Conservation (phyloP, 1,140 invertebrate species). For the Pseudoatta argentina region DNA sequence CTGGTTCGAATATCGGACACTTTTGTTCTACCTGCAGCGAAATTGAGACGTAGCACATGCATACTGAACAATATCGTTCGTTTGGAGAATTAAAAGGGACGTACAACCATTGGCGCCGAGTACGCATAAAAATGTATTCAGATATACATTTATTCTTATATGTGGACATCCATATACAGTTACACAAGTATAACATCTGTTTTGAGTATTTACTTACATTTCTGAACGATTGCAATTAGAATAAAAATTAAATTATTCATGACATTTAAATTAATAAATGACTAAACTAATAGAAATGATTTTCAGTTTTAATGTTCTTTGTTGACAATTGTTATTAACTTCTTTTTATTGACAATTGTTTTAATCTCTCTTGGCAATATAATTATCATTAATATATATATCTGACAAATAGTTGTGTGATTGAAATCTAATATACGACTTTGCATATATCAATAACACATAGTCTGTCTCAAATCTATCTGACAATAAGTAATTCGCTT, state of each 20-base stretch:
- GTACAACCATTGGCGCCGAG: conserved; percentile 19
- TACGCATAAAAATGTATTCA: too few species aligned
- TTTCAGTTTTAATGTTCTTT: neutral
- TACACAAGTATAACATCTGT: neutral
- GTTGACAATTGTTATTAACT: too few species aligned
- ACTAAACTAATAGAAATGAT: neutral
- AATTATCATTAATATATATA: neutral
- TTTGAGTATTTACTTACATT: neutral
- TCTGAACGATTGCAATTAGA: neutral
- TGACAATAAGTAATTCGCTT: neutral
- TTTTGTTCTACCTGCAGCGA: conserved; percentile 33
- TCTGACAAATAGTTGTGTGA: neutral
- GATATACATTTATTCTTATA: neutral
- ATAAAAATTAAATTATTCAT: conserved; percentile 9
- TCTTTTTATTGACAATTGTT: neutral
- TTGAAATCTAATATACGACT: neutral
- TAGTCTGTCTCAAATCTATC: neutral
- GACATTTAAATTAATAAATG: neutral
- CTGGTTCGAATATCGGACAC: conserved; percentile 12
- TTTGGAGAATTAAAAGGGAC: conserved; percentile 54
- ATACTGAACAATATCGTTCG: conserved; percentile 50
- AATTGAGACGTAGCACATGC: conserved; percentile 32
- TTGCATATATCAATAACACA: neutral
- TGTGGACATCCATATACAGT: neutral
- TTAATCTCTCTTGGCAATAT: neutral